These are phyloP conservation scores for Chironomus riparius DNA, from an alignment of 2,888 invertebrate genomes.

Conservation along the genomic window DNA sequence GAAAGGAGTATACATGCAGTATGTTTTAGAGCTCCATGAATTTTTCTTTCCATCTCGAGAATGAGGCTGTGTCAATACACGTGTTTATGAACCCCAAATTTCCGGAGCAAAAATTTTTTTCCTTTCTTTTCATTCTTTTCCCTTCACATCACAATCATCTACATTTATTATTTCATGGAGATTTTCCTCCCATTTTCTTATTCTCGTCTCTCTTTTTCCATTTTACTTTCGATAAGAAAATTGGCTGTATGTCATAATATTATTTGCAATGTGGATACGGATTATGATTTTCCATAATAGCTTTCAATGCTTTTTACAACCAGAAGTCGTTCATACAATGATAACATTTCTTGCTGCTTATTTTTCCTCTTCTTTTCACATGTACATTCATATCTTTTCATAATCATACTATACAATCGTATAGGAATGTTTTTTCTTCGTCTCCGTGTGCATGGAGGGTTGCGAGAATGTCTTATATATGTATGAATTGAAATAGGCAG, in stretches of 20 bases:
- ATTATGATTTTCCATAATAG: constrained; percentile 27
- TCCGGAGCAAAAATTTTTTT: constrained; percentile 20
- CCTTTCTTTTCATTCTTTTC: neutral
- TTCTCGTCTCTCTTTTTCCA: neutral
- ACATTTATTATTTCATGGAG: constrained; percentile 12
- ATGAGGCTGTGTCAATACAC: constrained; percentile 17
- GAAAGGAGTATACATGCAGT: neutral
- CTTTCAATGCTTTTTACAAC: constrained; percentile 26
- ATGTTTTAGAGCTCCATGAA: constrained; percentile 13
- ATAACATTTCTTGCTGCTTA: constrained; percentile 13
- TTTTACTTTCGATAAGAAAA: constrained; percentile 20
- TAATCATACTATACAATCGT: no score
- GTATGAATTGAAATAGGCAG: neutral
- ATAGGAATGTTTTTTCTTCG: neutral
- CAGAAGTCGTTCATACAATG: constrained; percentile 24
- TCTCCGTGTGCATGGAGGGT: neutral
- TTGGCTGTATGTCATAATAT: constrained; percentile 27
- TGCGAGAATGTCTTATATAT: neutral
- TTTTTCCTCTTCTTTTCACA: neutral
- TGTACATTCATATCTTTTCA: no score
- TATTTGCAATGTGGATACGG: constrained; percentile 26
- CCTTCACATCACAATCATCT: constrained; percentile 8
- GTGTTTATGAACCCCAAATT: constrained; percentile 29
- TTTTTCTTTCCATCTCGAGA: neutral
- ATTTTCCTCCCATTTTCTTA: neutral